These are phyloP conservation scores for Pantherophis guttatus DNA, from an alignment of 2,113 vertebrate genomes.

Conservation along the genomic window DNA sequence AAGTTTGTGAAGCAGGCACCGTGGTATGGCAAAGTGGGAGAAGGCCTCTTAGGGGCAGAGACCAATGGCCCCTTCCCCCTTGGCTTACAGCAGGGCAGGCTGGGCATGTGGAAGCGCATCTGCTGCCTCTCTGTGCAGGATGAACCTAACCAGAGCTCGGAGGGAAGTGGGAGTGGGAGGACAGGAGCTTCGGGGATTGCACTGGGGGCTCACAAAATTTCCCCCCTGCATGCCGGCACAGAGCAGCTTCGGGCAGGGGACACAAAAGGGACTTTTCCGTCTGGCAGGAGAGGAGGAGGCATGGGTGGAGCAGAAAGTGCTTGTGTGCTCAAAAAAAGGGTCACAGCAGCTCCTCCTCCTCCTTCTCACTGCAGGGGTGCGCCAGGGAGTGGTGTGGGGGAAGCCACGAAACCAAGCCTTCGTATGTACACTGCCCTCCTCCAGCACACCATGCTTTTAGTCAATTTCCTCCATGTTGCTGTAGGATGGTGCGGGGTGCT, in stretches of 20 bases:
- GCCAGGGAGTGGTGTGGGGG: background rate
- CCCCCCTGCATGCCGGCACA: background rate
- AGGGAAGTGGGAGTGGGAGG: background rate
- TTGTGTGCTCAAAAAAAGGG: conserved; percentile 26
- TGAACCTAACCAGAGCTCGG: background rate
- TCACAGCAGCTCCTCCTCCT: conserved; percentile 20
- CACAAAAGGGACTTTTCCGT: background rate
- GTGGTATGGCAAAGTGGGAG: conserved; percentile 14
- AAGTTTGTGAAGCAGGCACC: conserved; percentile 26
- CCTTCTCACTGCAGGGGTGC: conserved; percentile 7
- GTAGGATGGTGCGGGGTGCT: conserved; percentile 84
- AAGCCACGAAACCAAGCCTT: conserved; percentile 25
- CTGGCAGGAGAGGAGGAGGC: conserved; percentile 9
- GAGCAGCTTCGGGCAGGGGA: conserved; percentile 6
- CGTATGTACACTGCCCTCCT: conserved; percentile 15
- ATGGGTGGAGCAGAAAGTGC: conserved; percentile 27
- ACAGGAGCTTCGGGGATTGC: background rate
- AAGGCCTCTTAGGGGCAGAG: conserved; percentile 39
- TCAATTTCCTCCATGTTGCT: conserved; percentile 99
- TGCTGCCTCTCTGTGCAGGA: background rate
- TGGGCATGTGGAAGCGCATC: background rate
- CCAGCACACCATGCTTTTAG: conserved; percentile 60
- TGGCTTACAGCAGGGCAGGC: background rate
- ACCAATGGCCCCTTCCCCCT: background rate
- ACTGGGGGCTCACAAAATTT: background rate